These are phyloP conservation scores for Lutraria lutraria DNA, from an alignment of 2,888 invertebrate genomes.

Conservation along the genomic window DNA sequence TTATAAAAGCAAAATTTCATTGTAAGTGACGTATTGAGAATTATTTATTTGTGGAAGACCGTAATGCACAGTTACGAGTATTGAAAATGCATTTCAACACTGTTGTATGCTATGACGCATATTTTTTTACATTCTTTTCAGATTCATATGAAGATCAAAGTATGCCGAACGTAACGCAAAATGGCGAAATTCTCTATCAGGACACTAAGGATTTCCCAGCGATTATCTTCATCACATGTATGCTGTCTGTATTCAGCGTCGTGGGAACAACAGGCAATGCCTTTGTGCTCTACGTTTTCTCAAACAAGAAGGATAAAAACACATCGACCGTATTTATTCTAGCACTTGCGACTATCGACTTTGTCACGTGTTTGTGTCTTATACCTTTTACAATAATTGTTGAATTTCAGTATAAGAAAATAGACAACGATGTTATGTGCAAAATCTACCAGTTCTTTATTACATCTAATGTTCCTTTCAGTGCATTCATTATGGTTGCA, in stretches of 20 bases:
- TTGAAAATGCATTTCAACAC: no score
- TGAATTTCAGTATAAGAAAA: constrained; percentile 78
- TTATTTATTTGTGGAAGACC: no score
- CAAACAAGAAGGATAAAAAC: constrained; percentile 73
- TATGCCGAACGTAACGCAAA: constrained; percentile 59
- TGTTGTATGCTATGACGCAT: no score
- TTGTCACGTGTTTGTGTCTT: constrained; percentile 82
- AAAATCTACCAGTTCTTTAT: constrained; percentile 83
- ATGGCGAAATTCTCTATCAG: constrained; percentile 58
- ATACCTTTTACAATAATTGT: constrained; percentile 84
- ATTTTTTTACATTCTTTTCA: not conserved
- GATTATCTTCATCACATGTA: constrained; percentile 64
- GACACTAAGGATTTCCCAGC: constrained; percentile 59
- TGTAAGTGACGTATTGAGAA: no score
- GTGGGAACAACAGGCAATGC: constrained; percentile 85
- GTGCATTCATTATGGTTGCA: constrained; percentile 84
- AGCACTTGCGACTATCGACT: constrained; percentile 82
- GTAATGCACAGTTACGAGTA: no score
- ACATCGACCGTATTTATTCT: constrained; percentile 85
- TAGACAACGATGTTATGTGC: constrained; percentile 79
- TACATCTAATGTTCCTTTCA: constrained; percentile 82
- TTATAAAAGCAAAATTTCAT: no score
- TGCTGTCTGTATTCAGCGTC: constrained; percentile 79
- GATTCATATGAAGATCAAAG: not conserved
- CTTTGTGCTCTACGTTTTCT: constrained; percentile 85